Evolutionary conservation across 2,888 invertebrate genomes (phyloP).

Genomic region (Plagodis dolabraria): DNA sequence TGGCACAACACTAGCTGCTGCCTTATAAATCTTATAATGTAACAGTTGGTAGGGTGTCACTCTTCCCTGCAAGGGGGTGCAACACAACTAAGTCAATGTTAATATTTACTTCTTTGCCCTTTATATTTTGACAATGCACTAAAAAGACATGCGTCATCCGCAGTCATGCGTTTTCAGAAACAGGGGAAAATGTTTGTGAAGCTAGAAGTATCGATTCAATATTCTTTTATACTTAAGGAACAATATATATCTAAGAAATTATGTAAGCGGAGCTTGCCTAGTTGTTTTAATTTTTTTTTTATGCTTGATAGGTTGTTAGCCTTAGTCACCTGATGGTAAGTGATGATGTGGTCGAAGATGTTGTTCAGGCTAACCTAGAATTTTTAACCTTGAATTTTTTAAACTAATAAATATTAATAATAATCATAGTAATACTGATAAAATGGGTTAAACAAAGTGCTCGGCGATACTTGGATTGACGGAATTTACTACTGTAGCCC

Average conservation of each 20-base stretch:
- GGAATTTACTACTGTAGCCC: no score
- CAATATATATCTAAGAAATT: not conserved
- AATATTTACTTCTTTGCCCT: slow-evolving; percentile 59
- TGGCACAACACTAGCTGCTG: slow-evolving; percentile 30
- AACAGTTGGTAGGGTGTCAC: slow-evolving; percentile 32
- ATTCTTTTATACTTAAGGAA: not conserved
- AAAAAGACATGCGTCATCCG: slow-evolving; percentile 42
- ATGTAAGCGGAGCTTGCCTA: not conserved
- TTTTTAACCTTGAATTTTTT: no score
- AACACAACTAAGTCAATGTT: slow-evolving; percentile 57
- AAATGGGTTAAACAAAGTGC: no score
- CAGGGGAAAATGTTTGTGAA: not conserved
- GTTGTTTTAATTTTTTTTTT: no score
- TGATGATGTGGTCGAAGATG: no score
- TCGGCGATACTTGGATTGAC: no score
- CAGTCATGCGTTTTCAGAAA: slow-evolving; percentile 28
- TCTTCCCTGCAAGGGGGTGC: slow-evolving; percentile 39
- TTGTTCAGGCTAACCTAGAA: no score
- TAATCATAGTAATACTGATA: no score
- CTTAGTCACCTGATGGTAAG: no score
- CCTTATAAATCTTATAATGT: slow-evolving; percentile 19
- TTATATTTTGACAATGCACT: slow-evolving; percentile 42
- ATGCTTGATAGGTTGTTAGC: no score
- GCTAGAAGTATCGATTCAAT: not conserved
- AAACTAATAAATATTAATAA: no score